phyloP scores from a whole-genome alignment of 1,140 invertebrate species.

The Trialeurodes vaporariorum region DNA sequence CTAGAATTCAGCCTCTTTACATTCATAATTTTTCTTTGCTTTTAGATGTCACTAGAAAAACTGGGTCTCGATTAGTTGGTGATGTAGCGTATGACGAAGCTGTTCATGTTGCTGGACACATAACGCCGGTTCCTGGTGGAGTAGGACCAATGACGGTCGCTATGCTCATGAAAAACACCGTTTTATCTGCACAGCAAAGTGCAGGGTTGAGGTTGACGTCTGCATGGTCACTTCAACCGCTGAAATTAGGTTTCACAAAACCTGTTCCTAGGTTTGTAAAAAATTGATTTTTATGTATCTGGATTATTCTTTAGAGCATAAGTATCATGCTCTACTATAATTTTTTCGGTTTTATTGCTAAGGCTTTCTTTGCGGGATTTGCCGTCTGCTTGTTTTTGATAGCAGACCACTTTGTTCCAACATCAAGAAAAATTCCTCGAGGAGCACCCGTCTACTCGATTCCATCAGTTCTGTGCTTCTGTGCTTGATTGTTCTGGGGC shows the following conservation, averaged over 20 bases:
- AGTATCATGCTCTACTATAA: too few relatives aligned
- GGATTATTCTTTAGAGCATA: too few relatives aligned
- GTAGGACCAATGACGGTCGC: constrained; percentile 98
- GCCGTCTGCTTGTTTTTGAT: too few relatives aligned
- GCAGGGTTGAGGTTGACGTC: constrained; percentile 40
- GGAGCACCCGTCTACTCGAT: too few relatives aligned
- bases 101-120: constrained; percentile 63
- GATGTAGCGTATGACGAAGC: constrained; percentile 86
- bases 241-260: constrained; percentile 43
- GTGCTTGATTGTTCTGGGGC: too few relatives aligned
- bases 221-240: constrained; percentile 50
- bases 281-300: too few relatives aligned
- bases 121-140: constrained; percentile 96
- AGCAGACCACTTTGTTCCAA: too few relatives aligned
- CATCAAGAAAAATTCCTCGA: too few relatives aligned
- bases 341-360: too few relatives aligned
- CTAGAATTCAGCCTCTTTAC: neutral
- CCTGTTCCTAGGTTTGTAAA: constrained; percentile 71
- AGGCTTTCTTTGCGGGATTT: too few relatives aligned
- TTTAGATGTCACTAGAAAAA: constrained; percentile 70
- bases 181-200: constrained; percentile 59
- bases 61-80: constrained; percentile 76
- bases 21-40: constrained; percentile 14
- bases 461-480: too few relatives aligned
- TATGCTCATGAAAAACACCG: constrained; percentile 94